Conservation (phyloP, 2,888 invertebrate genomes). For the Isotomurus palustris region DNA sequence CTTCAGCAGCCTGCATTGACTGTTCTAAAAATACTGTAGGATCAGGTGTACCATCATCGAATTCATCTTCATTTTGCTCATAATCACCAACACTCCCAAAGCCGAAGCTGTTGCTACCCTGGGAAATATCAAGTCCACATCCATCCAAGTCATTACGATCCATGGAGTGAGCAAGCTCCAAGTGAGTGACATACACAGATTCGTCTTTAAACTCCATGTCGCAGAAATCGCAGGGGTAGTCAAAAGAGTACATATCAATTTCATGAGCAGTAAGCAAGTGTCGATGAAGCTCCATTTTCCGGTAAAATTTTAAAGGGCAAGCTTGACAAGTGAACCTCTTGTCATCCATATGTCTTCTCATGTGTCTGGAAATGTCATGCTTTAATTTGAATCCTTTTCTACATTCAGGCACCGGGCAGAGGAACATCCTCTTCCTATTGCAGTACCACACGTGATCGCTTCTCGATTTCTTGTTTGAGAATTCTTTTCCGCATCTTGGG, state of each 20-base stretch:
- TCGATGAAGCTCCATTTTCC: not conserved
- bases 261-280: not conserved
- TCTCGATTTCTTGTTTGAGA: conserved; percentile 2
- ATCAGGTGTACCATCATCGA: conserved; percentile 2
- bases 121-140: too few species aligned
- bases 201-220: not conserved
- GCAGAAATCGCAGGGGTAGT: conserved; percentile 10
- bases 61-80: not conserved
- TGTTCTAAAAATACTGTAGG: conserved; percentile 8
- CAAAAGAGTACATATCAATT: not conserved
- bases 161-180: not conserved
- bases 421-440: not conserved
- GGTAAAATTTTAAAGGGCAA: conserved; percentile 18
- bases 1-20: conserved; percentile 8
- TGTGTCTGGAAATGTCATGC: conserved; percentile 25
- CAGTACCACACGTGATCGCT: conserved; percentile 7
- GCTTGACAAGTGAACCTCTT: conserved; percentile 10
- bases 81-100: not conserved
- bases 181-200: not conserved
- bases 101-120: too few species aligned
- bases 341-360: conserved; percentile 22
- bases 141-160: not conserved
- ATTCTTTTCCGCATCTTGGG: conserved; percentile 2
- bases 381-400: conserved; percentile 21
- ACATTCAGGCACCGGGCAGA: conserved; percentile 18